These are phyloP conservation scores for Notolepis coatsorum DNA, from an alignment of 2,797 vertebrate genomes.

Conservation along the genomic window DNA sequence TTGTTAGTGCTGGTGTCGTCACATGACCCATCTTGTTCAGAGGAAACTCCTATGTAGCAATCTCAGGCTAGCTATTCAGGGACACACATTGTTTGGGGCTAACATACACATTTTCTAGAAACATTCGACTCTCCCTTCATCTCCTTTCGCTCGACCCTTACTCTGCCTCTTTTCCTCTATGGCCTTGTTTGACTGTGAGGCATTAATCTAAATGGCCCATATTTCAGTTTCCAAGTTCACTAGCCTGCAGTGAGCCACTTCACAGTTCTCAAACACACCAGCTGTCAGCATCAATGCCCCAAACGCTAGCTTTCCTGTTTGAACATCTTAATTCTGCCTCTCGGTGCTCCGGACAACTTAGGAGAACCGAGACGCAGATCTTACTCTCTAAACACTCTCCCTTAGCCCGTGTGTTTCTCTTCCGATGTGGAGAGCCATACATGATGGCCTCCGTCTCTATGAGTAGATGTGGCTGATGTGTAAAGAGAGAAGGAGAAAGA, in stretches of 20 bases:
- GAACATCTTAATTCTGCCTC: background rate
- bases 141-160: background rate
- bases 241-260: background rate
- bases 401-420: background rate
- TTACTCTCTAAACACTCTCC: background rate
- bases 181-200: conserved; percentile 31
- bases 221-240: conserved; percentile 32
- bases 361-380: background rate
- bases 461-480: background rate
- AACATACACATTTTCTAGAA: too few species aligned
- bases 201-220: conserved; percentile 41
- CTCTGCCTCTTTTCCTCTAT: background rate
- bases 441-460: too few species aligned
- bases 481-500: background rate
- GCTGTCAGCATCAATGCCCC: background rate
- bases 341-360: background rate
- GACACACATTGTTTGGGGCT: too few species aligned
- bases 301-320: background rate
- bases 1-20: too few species aligned
- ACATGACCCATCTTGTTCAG: too few species aligned
- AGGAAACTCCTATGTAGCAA: too few species aligned
- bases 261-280: background rate
- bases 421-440: background rate
- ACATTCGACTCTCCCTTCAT: background rate
- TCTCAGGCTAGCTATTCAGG: too few species aligned